Conservation (phyloP, 2,888 invertebrate genomes). For the Diadegma fenestrale region DNA sequence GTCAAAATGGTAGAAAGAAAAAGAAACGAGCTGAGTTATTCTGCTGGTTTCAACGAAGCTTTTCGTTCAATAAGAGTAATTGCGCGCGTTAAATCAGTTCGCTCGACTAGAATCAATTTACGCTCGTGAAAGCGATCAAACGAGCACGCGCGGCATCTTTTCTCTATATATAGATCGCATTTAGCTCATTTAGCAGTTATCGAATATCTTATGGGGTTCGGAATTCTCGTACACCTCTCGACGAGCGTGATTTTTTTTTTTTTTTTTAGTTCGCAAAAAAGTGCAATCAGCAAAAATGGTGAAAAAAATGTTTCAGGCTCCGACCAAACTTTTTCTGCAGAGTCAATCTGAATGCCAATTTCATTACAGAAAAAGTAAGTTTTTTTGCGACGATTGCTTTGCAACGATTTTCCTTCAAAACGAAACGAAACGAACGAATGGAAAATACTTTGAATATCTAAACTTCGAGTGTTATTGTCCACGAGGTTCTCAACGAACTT, state of each 20-base stretch:
- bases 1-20: conserved; percentile 17
- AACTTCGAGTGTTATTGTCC: neutral
- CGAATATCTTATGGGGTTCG: conserved; percentile 12
- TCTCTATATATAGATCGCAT: neutral
- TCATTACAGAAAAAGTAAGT: conserved; percentile 35
- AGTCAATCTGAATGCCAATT: conserved; percentile 34
- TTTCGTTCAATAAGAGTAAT: conserved; percentile 79
- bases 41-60: conserved; percentile 60
- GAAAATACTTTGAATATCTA: neutral
- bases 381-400: neutral
- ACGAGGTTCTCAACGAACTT: neutral
- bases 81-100: conserved; percentile 79
- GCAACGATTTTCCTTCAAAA: neutral
- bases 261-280: too few species aligned
- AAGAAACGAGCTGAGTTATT: neutral
- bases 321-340: conserved; percentile 23
- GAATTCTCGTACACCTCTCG: conserved; percentile 2
- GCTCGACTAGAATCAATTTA: conserved; percentile 76
- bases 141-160: conserved; percentile 52
- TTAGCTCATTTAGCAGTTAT: conserved; percentile 9
- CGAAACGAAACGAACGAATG: too few species aligned
- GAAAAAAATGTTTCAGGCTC: conserved; percentile 22
- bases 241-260: conserved; percentile 1
- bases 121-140: conserved; percentile 52
- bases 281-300: neutral